A percentile compares a stretch with the other conserved stretches of the same genome.
Evolutionary conservation across 2,797 vertebrate genomes (phyloP).

Genomic region (Leucoraja ocellata): DNA sequence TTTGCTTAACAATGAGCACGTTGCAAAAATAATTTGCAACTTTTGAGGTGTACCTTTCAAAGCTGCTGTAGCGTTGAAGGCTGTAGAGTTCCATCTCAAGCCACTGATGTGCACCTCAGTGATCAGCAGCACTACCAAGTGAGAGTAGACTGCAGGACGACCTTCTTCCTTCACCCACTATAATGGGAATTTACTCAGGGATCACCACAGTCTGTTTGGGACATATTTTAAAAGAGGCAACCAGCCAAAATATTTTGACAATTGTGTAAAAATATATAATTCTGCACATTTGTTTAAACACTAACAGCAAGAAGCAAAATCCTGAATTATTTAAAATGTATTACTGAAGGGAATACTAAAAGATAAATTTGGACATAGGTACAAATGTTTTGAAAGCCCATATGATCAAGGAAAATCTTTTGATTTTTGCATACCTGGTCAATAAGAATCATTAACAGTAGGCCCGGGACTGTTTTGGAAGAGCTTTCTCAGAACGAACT

Average conservation of each 20-base stretch:
- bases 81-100: slow-evolving; percentile 51
- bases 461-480: not conserved
- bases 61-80: slow-evolving; percentile 44
- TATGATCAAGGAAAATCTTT: not conserved
- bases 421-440: slow-evolving; percentile 34
- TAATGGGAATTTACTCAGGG: slow-evolving; percentile 63
- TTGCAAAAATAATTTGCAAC: not conserved
- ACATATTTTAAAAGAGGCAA: slow-evolving; percentile 66
- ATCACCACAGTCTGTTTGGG: slow-evolving; percentile 45
- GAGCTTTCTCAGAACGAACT: not conserved
- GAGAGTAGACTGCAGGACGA: slow-evolving; percentile 59
- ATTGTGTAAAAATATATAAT: slow-evolving; percentile 31
- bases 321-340: slow-evolving; percentile 21
- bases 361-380: not conserved
- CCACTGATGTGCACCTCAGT: slow-evolving; percentile 71
- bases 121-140: slow-evolving; percentile 55
- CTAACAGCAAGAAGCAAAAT: slow-evolving; percentile 11
- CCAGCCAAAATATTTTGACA: slow-evolving; percentile 43
- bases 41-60: not conserved
- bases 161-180: not conserved
- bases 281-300: not conserved
- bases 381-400: not conserved
- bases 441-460: not conserved
- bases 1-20: not conserved
- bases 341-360: not conserved